Conservation (phyloP, 1,140 invertebrate genomes). For the Orchesella cincta region DNA sequence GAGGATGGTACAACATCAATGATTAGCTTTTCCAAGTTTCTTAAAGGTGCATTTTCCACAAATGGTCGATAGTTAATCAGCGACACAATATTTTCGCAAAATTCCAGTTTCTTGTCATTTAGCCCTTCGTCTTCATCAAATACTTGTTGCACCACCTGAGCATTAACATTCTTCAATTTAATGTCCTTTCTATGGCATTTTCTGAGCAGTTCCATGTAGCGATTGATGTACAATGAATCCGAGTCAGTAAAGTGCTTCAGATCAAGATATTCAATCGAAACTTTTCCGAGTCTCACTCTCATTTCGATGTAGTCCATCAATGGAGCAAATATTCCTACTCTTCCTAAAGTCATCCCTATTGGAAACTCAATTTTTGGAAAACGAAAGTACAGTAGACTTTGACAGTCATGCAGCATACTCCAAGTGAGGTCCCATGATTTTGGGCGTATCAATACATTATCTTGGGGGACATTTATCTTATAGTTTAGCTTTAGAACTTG, state of each 20-base stretch:
- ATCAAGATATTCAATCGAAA: not conserved
- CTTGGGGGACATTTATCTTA: no score
- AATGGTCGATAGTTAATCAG: not conserved
- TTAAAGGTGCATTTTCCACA: not conserved
- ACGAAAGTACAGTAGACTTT: not conserved
- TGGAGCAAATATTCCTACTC: not conserved
- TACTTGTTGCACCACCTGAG: not conserved
- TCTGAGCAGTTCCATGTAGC: not conserved
- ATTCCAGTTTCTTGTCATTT: not conserved
- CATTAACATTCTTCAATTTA: not conserved
- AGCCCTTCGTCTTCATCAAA: not conserved
- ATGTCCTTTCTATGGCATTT: not conserved
- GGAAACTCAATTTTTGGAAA: not conserved
- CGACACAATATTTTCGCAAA: slow-evolving; percentile 3
- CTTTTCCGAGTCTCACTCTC: not conserved
- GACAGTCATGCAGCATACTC: not conserved
- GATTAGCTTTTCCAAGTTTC: slow-evolving; percentile 1
- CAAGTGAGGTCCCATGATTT: not conserved
- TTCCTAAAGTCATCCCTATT: not conserved
- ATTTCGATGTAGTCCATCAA: not conserved
- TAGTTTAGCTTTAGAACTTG: slow-evolving; percentile 19
- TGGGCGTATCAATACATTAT: not conserved
- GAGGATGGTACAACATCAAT: not conserved
- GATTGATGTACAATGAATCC: not conserved
- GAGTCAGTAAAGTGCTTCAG: slow-evolving; percentile 1